phyloP scores from a whole-genome alignment of 2,888 invertebrate genomes.

The Corbicula japonica region DNA sequence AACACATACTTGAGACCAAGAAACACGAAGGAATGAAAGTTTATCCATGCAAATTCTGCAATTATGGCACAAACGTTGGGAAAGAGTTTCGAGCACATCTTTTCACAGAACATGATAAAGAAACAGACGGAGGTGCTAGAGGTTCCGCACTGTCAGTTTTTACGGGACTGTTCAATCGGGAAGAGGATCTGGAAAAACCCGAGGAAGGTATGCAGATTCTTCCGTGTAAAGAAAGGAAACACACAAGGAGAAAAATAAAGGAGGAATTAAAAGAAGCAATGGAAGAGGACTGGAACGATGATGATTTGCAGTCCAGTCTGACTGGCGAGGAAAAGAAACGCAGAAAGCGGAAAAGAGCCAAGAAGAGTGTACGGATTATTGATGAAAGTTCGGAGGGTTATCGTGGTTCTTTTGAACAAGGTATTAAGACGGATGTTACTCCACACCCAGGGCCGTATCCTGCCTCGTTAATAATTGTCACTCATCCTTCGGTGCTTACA shows the following conservation, averaged over 20 bases:
- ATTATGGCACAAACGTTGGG: conserved; percentile 90
- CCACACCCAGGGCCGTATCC: no score
- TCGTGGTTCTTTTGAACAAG: no score
- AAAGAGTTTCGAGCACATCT: conserved; percentile 91
- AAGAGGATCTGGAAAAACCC: conserved; percentile 76
- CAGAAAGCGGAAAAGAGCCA: no score
- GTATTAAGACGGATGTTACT: no score
- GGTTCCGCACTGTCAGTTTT: conserved; percentile 76
- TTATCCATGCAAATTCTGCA: conserved; percentile 92
- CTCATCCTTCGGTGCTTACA: no score
- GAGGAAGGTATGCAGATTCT: conserved; percentile 79
- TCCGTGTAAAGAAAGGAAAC: conserved; percentile 74
- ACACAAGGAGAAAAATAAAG: conserved; percentile 20
- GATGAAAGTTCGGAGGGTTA: no score
- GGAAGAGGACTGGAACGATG: no score
- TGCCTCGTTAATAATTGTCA: no score
- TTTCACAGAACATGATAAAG: conserved; percentile 87
- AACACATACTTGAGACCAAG: conserved; percentile 93
- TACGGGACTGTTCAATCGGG: conserved; percentile 78
- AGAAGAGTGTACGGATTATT: no score
- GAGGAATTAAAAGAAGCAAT: background rate
- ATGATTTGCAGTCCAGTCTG: no score
- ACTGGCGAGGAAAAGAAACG: no score
- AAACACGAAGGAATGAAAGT: conserved; percentile 93
- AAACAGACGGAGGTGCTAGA: conserved; percentile 67